Conservation (phyloP, 2,888 invertebrate species). For the Litoditis marina region DNA sequence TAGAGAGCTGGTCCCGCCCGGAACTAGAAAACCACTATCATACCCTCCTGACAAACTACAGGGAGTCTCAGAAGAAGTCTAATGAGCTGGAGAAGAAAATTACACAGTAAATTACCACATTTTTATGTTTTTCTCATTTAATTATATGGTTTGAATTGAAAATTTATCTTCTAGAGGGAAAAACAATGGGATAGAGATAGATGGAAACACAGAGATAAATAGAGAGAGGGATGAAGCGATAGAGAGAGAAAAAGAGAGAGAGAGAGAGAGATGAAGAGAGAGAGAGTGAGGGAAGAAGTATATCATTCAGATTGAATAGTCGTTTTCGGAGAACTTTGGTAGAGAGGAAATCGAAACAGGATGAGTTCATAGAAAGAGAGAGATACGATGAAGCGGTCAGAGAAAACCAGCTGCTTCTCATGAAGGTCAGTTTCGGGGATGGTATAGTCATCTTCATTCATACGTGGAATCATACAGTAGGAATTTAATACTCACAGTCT, state of each 20-base stretch:
- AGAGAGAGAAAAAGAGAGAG: no score
- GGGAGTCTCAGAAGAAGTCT: slow-evolving; percentile 38
- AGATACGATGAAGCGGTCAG: slow-evolving; percentile 35
- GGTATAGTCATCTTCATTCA: no score
- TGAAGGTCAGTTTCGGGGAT: slow-evolving; percentile 26
- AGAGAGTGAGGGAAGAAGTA: background rate
- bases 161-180: no score
- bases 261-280: no score
- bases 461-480: no score
- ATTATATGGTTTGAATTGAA: no score
- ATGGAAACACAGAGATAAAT: no score
- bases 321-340: slow-evolving; percentile 31
- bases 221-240: no score
- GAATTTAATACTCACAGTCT: no score
- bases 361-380: slow-evolving; percentile 24
- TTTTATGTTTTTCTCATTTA: no score
- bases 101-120: slow-evolving; percentile 25
- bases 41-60: slow-evolving; percentile 28
- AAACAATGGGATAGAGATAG: no score
- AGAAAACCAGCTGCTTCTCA: slow-evolving; percentile 32
- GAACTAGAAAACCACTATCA: slow-evolving; percentile 58
- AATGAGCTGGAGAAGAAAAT: slow-evolving; percentile 48
- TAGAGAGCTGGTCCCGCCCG: slow-evolving; percentile 55
- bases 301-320: slow-evolving; percentile 41
- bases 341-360: slow-evolving; percentile 23